Conservation (phyloP, 1,140 invertebrate species). For the Heliothis virescens region DNA sequence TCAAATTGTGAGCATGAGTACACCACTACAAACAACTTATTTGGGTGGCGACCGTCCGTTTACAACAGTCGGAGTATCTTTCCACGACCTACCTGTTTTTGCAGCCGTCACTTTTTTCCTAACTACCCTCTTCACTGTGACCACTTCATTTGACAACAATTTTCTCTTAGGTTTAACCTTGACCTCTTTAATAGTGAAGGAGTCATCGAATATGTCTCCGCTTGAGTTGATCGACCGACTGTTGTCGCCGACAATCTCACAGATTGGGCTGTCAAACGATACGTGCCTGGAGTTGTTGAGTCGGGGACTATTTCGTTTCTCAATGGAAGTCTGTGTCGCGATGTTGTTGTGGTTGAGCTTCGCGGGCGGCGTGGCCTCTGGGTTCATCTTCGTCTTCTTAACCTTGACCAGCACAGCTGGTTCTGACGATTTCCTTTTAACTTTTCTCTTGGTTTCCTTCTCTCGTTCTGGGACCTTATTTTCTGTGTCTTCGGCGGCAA, state of each 20-base stretch:
- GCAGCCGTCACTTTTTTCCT: conserved; percentile 69
- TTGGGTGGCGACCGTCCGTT: conserved; percentile 72
- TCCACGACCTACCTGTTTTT: conserved; percentile 68
- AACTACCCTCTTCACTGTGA: conserved; percentile 63
- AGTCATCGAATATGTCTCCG: conserved; percentile 82
- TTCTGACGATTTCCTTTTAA: conserved; percentile 71
- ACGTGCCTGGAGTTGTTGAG: conserved; percentile 63
- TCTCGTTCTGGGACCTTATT: conserved; percentile 56
- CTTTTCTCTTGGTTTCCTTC: conserved; percentile 56
- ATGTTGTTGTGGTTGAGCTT: conserved; percentile 76
- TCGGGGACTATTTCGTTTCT: conserved; percentile 61
- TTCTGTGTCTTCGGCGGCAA: conserved; percentile 50
- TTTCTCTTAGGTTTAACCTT: conserved; percentile 64
- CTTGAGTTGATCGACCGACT: conserved; percentile 67
- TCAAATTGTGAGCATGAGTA: conserved; percentile 14
- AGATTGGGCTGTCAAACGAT: conserved; percentile 77
- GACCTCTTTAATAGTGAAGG: conserved; percentile 72
- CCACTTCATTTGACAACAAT: conserved; percentile 68
- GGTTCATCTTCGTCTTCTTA: conserved; percentile 72
- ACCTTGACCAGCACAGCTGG: conserved; percentile 70
- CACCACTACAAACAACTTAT: conserved; percentile 2
- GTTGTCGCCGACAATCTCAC: conserved; percentile 70
- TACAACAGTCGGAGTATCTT: conserved; percentile 67
- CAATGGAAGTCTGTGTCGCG: conserved; percentile 72
- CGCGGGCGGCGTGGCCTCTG: conserved; percentile 71